These are phyloP conservation scores for Aphodius sticticus DNA, from an alignment of 2,888 invertebrate genomes.

Conservation along the genomic window DNA sequence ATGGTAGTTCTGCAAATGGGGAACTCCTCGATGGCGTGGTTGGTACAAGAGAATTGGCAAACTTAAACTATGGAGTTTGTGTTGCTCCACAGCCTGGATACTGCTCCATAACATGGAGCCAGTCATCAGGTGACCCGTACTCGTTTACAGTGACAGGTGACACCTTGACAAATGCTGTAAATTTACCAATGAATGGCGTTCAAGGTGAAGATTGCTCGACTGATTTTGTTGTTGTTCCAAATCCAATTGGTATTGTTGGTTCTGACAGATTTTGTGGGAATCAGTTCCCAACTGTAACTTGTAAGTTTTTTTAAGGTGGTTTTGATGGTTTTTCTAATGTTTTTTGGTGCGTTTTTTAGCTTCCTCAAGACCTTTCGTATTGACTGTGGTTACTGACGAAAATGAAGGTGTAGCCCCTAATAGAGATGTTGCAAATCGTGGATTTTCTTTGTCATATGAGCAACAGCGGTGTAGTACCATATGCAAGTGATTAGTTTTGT, in stretches of 20 bases:
- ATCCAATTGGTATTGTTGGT: constrained; percentile 63
- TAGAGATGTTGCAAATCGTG: constrained; percentile 75
- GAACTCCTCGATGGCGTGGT: constrained; percentile 40
- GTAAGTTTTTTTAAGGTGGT: constrained; percentile 52
- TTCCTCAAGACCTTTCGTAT: constrained; percentile 73
- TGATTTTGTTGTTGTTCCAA: constrained; percentile 80
- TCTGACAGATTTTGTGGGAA: constrained; percentile 81
- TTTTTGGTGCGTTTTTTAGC: constrained; percentile 59
- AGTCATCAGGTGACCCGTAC: constrained; percentile 60
- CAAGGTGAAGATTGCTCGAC: constrained; percentile 70
- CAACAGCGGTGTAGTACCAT: constrained; percentile 67
- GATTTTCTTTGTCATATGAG: constrained; percentile 75
- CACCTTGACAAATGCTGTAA: constrained; percentile 66
- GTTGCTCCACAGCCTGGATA: constrained; percentile 75
- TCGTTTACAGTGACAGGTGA: constrained; percentile 78
- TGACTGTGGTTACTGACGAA: constrained; percentile 74
- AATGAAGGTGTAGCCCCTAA: constrained; percentile 60
- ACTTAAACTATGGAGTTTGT: constrained; percentile 80
- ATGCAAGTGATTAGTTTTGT: not conserved
- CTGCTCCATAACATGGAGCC: constrained; percentile 76
- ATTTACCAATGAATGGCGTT: constrained; percentile 65
- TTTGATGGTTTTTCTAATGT: constrained; percentile 13
- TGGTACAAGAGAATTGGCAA: constrained; percentile 77
- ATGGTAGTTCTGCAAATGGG: constrained; percentile 64
- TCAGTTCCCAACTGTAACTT: constrained; percentile 70